These are phyloP conservation scores for Plodia interpunctella DNA, from an alignment of 1,140 invertebrate species.

Conservation along the genomic window DNA sequence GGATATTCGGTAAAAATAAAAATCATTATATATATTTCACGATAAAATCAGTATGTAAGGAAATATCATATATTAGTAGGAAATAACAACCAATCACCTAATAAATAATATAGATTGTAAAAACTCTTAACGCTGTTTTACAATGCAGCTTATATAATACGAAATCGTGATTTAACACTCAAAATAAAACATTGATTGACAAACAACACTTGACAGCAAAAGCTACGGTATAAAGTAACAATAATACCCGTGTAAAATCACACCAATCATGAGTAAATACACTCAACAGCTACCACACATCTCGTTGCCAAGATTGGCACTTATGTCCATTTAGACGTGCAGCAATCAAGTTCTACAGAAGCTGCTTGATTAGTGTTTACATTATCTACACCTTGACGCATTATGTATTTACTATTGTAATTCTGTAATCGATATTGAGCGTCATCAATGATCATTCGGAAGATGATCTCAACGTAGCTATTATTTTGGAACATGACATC, in stretches of 20 bases:
- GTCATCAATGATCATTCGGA: slow-evolving; percentile 26
- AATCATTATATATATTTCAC: too few species aligned
- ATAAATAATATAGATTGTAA: too few species aligned
- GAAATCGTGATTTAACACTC: too few species aligned
- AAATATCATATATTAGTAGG: too few species aligned
- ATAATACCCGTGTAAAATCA: neutral
- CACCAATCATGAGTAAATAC: neutral
- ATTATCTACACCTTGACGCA: neutral
- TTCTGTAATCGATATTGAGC: neutral
- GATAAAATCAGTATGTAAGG: too few species aligned
- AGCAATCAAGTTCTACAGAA: neutral
- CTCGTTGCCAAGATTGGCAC: neutral
- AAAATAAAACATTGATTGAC: too few species aligned
- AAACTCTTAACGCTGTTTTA: too few species aligned
- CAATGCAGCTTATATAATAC: too few species aligned
- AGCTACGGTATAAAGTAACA: too few species aligned
- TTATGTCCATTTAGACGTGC: slow-evolving; percentile 5
- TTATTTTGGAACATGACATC: slow-evolving; percentile 67
- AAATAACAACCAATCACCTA: too few species aligned
- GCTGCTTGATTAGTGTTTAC: neutral
- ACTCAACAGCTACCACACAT: neutral
- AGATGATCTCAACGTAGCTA: slow-evolving; percentile 55
- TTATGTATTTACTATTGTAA: neutral
- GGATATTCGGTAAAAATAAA: too few species aligned
- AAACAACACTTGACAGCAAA: too few species aligned